Conservation (phyloP, 2,797 vertebrate species). For the Pseudotriccus pelzelni region DNA sequence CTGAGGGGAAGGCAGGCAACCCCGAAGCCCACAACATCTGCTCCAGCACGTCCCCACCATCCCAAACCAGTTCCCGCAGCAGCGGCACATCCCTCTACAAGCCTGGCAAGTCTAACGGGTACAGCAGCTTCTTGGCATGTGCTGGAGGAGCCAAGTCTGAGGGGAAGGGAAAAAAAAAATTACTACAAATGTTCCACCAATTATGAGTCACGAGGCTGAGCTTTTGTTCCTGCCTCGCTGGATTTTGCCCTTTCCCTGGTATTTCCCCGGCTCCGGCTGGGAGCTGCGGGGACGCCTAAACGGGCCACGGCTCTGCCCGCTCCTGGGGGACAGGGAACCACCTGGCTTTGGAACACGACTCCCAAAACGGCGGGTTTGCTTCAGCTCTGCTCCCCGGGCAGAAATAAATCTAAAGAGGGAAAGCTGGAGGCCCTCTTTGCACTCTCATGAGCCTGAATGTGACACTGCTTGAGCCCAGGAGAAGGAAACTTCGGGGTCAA, state of each 20-base stretch:
- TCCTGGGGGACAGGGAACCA: background rate
- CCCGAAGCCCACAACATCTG: background rate
- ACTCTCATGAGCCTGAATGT: background rate
- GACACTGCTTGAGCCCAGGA: background rate
- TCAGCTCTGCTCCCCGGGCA: background rate
- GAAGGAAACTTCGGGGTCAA: rapidly evolving
- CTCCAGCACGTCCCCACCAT: background rate
- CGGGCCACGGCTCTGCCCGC: background rate
- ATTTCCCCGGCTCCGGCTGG: background rate
- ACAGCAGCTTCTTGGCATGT: slow-evolving; percentile 57
- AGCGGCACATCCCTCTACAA: background rate
- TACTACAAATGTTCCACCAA: slow-evolving; percentile 55
- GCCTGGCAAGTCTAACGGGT: slow-evolving; percentile 64
- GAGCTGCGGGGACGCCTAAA: background rate
- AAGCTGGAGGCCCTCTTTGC: background rate
- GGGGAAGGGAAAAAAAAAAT: slow-evolving; percentile 6
- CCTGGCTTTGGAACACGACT: rapidly evolving
- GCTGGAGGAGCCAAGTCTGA: slow-evolving; percentile 35
- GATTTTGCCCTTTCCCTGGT: slow-evolving; percentile 40
- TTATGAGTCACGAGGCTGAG: slow-evolving; percentile 54
- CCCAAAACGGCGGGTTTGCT: background rate
- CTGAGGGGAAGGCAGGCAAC: background rate
- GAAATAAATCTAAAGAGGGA: rapidly evolving
- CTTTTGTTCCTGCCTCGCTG: slow-evolving; percentile 30
- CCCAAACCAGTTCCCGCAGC: background rate